Conservation (phyloP, 2,113 vertebrate genomes). For the Neolamprologus ventralis region DNA sequence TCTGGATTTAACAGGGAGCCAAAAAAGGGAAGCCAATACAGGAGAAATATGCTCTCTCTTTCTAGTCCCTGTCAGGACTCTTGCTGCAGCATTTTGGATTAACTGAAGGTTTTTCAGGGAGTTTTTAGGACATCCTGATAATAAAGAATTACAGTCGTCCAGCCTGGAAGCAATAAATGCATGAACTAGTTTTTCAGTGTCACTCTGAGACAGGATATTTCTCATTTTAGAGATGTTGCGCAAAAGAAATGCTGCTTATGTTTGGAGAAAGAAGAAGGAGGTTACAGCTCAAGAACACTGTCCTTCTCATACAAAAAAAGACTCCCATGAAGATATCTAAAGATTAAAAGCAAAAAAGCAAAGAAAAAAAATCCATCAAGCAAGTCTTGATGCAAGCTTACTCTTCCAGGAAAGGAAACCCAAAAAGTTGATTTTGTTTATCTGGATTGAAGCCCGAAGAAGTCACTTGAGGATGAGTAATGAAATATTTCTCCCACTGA, state of each 20-base stretch:
- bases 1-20: neutral
- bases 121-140: neutral
- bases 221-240: neutral
- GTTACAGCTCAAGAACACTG: neutral
- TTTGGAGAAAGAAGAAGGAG: neutral
- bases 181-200: neutral
- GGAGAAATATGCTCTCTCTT: neutral
- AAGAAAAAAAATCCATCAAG: neutral
- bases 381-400: neutral
- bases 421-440: neutral
- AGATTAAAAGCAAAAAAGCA: neutral
- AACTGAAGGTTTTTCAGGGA: fast-evolving
- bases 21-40: neutral
- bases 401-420: neutral
- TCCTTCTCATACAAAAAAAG: neutral
- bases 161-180: neutral
- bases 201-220: neutral
- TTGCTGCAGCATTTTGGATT: neutral
- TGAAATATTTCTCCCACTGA: neutral
- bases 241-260: neutral
- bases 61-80: fast-evolving
- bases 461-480: neutral
- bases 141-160: fast-evolving
- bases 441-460: neutral
- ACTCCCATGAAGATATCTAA: neutral